These are phyloP conservation scores for Lacanobia oleracea DNA, from an alignment of 2,888 invertebrate genomes.

Conservation along the genomic window DNA sequence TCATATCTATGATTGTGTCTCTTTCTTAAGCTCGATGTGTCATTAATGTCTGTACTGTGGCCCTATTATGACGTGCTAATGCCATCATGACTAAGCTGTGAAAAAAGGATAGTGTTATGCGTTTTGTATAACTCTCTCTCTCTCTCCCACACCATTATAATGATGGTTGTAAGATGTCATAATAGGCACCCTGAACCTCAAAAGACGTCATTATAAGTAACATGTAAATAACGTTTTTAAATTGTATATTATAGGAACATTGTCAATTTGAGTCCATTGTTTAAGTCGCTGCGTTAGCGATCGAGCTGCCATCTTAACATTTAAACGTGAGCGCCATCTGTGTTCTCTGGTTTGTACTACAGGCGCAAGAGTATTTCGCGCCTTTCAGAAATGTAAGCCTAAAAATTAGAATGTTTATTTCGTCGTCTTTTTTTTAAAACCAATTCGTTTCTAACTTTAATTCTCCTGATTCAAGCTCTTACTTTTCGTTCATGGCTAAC, in stretches of 20 bases:
- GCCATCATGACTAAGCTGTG: no score
- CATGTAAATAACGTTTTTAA: conserved; percentile 54
- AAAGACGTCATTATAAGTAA: conserved; percentile 20
- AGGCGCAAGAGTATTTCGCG: conserved; percentile 15
- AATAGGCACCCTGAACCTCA: background rate
- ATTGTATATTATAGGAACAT: conserved; percentile 47
- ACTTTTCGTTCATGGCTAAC: background rate
- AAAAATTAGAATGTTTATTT: background rate
- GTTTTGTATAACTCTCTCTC: no score
- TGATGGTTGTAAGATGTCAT: no score
- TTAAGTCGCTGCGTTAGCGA: conserved; percentile 35
- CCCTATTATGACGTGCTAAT: no score
- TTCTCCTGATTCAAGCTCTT: background rate
- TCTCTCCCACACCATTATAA: no score
- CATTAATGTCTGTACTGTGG: background rate
- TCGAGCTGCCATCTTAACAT: conserved; percentile 55
- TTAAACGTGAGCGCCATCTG: conserved; percentile 42
- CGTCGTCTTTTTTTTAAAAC: background rate
- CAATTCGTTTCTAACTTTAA: background rate
- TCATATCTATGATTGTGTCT: background rate
- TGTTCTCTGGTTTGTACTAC: conserved; percentile 20
- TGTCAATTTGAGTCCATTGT: conserved; percentile 57
- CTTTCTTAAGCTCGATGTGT: conserved; percentile 5
- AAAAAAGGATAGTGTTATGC: no score
- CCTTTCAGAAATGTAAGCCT: background rate